phyloP scores from a whole-genome alignment of 2,888 invertebrate species.

The Adineta ricciae region DNA sequence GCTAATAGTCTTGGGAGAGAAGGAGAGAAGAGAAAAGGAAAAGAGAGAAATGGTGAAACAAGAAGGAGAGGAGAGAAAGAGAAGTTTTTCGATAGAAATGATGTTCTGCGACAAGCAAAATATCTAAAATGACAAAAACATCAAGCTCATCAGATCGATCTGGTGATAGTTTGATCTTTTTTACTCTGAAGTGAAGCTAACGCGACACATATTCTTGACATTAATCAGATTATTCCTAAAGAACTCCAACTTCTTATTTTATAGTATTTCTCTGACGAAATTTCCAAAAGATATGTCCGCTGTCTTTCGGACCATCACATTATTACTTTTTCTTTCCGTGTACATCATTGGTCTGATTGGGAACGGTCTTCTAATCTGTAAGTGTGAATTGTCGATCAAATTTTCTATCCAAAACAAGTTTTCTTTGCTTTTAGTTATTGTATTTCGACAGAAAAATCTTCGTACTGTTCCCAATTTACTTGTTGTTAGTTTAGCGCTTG shows the following conservation, averaged over 20 bases:
- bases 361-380: constrained; percentile 66
- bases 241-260: neutral
- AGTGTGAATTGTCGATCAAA: neutral
- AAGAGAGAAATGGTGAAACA: neutral
- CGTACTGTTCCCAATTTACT: constrained; percentile 72
- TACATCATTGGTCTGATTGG: constrained; percentile 72
- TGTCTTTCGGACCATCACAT: constrained; percentile 59
- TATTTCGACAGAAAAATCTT: constrained; percentile 67
- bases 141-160: neutral
- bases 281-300: neutral
- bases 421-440: constrained; percentile 55
- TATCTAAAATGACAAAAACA: neutral
- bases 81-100: neutral
- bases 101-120: neutral
- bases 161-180: neutral
- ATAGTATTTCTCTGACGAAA: neutral
- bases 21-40: neutral
- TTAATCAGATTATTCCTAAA: too few species aligned
- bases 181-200: neutral
- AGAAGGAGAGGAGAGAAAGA: neutral
- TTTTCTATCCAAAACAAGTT: neutral
- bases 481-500: constrained; percentile 71
- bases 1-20: neutral
- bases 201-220: too few species aligned
- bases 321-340: constrained; percentile 68